Evolutionary conservation across 2,888 invertebrate species (phyloP), one percentile per base, ranked within the genome.

Genomic region (Drosophila flavopinicola): DNA sequence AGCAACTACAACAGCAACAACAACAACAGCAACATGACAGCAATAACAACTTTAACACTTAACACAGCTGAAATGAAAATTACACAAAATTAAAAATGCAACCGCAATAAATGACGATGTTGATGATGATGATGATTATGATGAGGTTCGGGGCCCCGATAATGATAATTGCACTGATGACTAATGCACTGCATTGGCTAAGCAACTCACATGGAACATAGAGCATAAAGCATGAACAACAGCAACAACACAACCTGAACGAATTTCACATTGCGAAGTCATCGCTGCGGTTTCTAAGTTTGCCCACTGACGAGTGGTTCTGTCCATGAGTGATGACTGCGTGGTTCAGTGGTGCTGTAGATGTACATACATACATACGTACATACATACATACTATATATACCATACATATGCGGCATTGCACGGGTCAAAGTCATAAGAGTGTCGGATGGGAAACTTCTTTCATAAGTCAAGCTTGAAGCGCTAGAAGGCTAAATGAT

Each of bases 31-130:
- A 58, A 47, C 45, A 69, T 30, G 33, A 51, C 54, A 70, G 9
- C 59, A 71, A 51, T 27, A 71, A 70, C 66, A 72, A 61, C 32
- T 56, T 61, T 56, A 74, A 61, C 63, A 79, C 70, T 67, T 74
- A 78, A 65, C 66, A 71, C 71, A 76, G 65, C 68, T 63, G 68
- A 74, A 74, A 74, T 67, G 68, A 75, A 75, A 75, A 75, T 69
- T 57, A 69, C 48, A 63, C 64, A 63, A 66, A 72, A 75, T 75
- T 71, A 60, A 56, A 75, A 74, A 74, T 71, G 71, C 74, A 74
- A 75, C 63, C 75, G 59, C 75, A 66, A 51, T 73, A 74, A 74
- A 68, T 63, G 66, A 39, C 61, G 24, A 52, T 68, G 37, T 63
- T 51, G 48, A 61, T 25, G 44, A 24, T 11, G 63, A 20, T 66